phyloP scores from a whole-genome alignment of 2,797 vertebrate genomes.

The Echeneis naucrates region DNA sequence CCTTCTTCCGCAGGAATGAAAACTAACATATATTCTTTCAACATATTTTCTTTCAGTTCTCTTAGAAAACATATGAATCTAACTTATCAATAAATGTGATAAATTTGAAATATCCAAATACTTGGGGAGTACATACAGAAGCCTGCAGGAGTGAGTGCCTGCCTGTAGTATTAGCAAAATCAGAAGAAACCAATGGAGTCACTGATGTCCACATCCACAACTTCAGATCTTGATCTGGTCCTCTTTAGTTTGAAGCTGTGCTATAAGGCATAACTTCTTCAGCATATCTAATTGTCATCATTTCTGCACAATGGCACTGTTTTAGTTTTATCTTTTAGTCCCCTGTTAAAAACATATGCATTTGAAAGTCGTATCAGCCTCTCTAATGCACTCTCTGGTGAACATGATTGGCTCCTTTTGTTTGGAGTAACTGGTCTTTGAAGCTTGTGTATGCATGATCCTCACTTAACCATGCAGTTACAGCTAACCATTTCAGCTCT shows the following conservation, averaged over 20 bases:
- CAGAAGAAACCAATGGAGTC: neutral
- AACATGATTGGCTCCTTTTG: constrained; percentile 43
- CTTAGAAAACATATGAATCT: constrained; percentile 26
- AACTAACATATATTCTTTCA: constrained; percentile 28
- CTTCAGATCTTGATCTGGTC: no score
- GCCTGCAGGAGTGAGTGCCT: neutral
- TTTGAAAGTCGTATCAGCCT: constrained; percentile 32
- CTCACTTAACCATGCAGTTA: constrained; percentile 7
- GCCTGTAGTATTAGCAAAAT: constrained; percentile 9
- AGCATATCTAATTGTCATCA: constrained; percentile 19
- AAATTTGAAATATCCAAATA: constrained; percentile 32
- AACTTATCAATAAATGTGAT: neutral
- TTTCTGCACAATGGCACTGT: constrained; percentile 30
- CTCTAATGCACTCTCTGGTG: constrained; percentile 49
- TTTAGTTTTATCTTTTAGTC: constrained; percentile 53
- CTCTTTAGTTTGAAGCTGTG: constrained; percentile 1
- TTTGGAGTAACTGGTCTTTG: constrained; percentile 49
- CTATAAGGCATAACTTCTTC: neutral
- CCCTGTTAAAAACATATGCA: constrained; percentile 55
- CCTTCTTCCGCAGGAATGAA: constrained; percentile 14
- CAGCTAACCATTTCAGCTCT: constrained; percentile 14
- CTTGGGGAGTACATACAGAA: neutral
- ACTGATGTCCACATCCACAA: neutral
- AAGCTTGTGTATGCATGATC: constrained; percentile 10
- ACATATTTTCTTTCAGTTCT: no score